Percentiles rank a stretch among this genome's conserved stretches.
These are phyloP conservation scores for Sorex maritimensis DNA, from an alignment of 2,797 vertebrate genomes.

Conservation along the genomic window DNA sequence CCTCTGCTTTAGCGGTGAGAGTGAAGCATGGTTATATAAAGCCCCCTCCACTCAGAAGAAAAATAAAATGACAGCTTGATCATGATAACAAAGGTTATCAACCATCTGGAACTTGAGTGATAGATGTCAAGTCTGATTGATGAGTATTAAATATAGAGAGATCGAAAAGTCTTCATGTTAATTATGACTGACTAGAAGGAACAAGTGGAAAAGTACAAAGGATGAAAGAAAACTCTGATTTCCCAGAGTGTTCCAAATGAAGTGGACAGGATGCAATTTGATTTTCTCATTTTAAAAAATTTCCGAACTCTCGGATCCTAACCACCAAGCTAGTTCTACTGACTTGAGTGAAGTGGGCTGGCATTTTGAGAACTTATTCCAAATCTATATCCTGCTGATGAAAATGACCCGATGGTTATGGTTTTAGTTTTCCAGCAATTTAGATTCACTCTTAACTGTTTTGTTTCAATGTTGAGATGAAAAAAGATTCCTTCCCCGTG, in stretches of 20 bases:
- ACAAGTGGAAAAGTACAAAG: background rate
- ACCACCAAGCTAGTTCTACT: background rate
- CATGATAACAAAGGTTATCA: background rate
- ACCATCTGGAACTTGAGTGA: background rate
- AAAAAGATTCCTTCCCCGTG: slow-evolving; percentile 65
- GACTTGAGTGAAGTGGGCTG: background rate
- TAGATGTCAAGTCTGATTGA: slow-evolving; percentile 43
- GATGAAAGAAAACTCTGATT: background rate
- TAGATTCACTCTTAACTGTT: slow-evolving; percentile 46
- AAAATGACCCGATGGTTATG: background rate
- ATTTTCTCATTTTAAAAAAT: background rate
- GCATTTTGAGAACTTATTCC: background rate
- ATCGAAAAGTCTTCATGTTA: slow-evolving; percentile 4
- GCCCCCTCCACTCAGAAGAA: background rate
- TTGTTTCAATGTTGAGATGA: slow-evolving; percentile 55
- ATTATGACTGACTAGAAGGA: slow-evolving; percentile 41
- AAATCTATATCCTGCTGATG: background rate
- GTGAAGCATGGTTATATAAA: background rate
- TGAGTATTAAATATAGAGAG: background rate
- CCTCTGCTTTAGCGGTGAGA: background rate
- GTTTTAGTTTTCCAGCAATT: background rate
- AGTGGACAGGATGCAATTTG: background rate
- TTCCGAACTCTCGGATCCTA: background rate
- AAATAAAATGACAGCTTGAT: background rate
- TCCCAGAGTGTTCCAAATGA: background rate